Evolutionary conservation across 2,797 vertebrate species (phyloP).

Genomic region (Melanotaenia trifasciata): DNA sequence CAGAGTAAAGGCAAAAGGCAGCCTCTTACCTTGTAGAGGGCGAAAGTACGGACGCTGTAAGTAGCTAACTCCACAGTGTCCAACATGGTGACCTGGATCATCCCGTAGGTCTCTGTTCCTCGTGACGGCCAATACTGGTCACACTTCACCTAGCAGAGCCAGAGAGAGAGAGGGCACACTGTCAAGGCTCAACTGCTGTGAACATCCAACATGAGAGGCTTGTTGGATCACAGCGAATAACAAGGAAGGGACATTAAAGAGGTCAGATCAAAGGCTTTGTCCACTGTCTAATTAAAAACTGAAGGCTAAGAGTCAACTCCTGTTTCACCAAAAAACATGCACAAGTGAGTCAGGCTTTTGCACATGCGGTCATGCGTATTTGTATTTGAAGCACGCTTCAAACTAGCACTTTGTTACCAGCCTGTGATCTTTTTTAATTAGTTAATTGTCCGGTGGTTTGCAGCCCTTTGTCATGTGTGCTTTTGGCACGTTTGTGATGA

Average conservation of each 20-base stretch:
- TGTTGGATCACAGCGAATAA: conserved; percentile 72
- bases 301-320: conserved; percentile 49
- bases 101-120: conserved; percentile 85
- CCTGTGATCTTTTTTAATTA: conserved; percentile 71
- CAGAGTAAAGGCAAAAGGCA: conserved; percentile 30
- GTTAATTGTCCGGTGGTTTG: conserved; percentile 57
- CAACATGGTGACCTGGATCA: conserved; percentile 95
- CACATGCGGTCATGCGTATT: conserved; percentile 42
- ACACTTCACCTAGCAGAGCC: conserved; percentile 89
- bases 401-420: conserved; percentile 56
- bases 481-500: conserved; percentile 50
- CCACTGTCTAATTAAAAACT: conserved; percentile 72
- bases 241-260: conserved; percentile 61
- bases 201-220: conserved; percentile 44
- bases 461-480: conserved; percentile 58
- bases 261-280: conserved; percentile 72
- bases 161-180: conserved; percentile 47
- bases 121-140: conserved; percentile 95
- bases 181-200: conserved; percentile 54
- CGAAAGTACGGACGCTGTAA: conserved; percentile 93
- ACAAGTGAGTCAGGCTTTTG: conserved; percentile 15
- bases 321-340: conserved; percentile 31
- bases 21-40: conserved; percentile 91
- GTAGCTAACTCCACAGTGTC: conserved; percentile 95
- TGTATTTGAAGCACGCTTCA: conserved; percentile 57